These are phyloP conservation scores for Eupithecia centaureata DNA, from an alignment of 2,888 invertebrate genomes.

Conservation along the genomic window DNA sequence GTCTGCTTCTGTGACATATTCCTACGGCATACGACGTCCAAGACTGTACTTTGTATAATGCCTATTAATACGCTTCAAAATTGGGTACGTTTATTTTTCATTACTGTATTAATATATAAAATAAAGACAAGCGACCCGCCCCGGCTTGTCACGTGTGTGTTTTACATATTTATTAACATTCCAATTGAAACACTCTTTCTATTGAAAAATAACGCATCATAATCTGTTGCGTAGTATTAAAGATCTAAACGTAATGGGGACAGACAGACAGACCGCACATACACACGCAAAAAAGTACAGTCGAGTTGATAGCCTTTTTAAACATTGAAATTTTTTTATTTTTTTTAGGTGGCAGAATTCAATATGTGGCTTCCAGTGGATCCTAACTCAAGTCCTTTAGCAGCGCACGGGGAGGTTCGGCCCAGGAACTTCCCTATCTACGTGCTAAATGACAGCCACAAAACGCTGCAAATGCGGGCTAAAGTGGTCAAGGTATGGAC, in stretches of 20 bases:
- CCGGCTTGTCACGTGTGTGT: no score
- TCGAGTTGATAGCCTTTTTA: neutral
- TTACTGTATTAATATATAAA: neutral
- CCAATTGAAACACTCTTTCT: no score
- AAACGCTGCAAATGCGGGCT: conserved; percentile 93
- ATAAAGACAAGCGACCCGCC: no score
- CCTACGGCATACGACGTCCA: conserved; percentile 93
- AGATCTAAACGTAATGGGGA: no score
- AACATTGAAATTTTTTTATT: conserved; percentile 6
- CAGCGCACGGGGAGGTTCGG: conserved; percentile 87
- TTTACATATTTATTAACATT: no score
- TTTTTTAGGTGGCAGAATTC: conserved; percentile 93
- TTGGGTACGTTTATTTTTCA: conserved; percentile 86
- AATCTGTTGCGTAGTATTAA: no score
- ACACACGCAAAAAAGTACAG: no score
- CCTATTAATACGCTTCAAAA: conserved; percentile 99
- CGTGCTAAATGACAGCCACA: conserved; percentile 96
- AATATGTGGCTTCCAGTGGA: conserved; percentile 97
- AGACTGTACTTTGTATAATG: conserved; percentile 97
- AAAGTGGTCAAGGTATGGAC: conserved; percentile 88
- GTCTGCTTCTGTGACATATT: conserved; percentile 98
- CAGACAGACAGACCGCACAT: no score
- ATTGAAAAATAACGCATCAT: neutral
- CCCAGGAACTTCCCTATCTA: conserved; percentile 93
- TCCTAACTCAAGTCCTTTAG: conserved; percentile 81